Evolutionary conservation across 2,888 invertebrate genomes (phyloP), one percentile per base, ranked within the genome.

Genomic region (Melolontha melolontha): DNA sequence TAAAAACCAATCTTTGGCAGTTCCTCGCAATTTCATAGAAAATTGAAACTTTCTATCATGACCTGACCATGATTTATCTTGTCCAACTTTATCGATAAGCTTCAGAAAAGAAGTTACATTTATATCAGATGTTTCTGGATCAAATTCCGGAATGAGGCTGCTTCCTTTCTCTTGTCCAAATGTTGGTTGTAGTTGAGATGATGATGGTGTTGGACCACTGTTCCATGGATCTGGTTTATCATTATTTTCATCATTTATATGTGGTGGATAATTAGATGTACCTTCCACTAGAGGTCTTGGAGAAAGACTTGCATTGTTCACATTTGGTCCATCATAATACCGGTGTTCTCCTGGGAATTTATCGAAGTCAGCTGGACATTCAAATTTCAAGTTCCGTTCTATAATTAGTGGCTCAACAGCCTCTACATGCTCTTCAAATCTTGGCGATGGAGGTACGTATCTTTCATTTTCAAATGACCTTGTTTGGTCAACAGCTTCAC

Each of bases 1-100:
- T 14, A 75, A 40, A 44, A 75, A 75, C 76, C 76, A 77, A 54
- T 77, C 75, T 17, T 73, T 70, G 8, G 76, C 73, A 14, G 70
- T 57, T n/a, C 76, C 77, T 10, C 66, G 44, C n/a, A 77, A 70
- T 65, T 74, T 74, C 2, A 72, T 71, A 6, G 74, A 70, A 71
- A 77, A 72, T 54, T 75, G 73, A 27, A 74, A 75, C 34, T 73
- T 71, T 40, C 73, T 74, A 29, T 75, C 74, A 62, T 73, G 71
- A 14, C 55, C 64, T 29, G 64, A 70, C 77, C 76, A 77, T 41
- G 71, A 68, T 39, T 73, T 69, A 22, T 71, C 68, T 12, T 67
- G 44, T 0, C 72, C 73, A 11, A 73, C 54, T 7, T 73, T 67
- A 14, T 76, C 75, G 14, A 77, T 67, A 2, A 71, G 59, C 54